These are phyloP conservation scores for Cyrtonyx montezumae DNA, from an alignment of 2,113 vertebrate species.

Conservation along the genomic window DNA sequence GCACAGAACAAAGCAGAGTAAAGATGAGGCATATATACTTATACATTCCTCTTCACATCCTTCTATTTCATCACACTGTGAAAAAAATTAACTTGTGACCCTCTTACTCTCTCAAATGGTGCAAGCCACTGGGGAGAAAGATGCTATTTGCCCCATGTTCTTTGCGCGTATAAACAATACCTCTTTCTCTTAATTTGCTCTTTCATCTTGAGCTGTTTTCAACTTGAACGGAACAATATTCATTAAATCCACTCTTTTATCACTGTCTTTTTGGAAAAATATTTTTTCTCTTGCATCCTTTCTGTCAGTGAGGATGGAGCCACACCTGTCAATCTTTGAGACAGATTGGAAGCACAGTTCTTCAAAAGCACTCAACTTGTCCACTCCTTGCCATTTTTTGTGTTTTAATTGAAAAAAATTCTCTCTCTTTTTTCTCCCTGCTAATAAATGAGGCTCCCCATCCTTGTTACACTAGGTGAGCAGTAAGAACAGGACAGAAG, in stretches of 20 bases:
- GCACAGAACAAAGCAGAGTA: not conserved
- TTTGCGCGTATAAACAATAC: not conserved
- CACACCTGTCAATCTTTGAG: not conserved
- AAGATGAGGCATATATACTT: not conserved
- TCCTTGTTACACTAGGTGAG: not conserved
- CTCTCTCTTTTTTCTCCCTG: not conserved
- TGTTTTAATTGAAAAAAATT: not conserved
- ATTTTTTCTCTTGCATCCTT: not conserved
- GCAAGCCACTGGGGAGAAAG: not conserved
- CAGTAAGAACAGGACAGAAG: not conserved
- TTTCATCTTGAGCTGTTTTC: slow-evolving; percentile 20
- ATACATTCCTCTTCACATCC: not conserved
- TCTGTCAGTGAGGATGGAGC: not conserved
- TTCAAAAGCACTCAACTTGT: not conserved
- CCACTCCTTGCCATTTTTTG: not conserved
- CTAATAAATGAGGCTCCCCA: not conserved
- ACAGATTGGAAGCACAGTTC: not conserved
- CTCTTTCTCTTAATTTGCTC: slow-evolving; percentile 17
- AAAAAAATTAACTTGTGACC: not conserved
- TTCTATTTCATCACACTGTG: not conserved
- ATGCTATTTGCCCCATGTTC: not conserved
- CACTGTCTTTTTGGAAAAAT: slow-evolving; percentile 18
- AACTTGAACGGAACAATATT: not conserved
- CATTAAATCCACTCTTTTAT: slow-evolving; percentile 21
- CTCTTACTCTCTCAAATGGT: not conserved